Conservation (phyloP, 2,888 invertebrate genomes). For the Prosopocoilus inquinatus region DNA sequence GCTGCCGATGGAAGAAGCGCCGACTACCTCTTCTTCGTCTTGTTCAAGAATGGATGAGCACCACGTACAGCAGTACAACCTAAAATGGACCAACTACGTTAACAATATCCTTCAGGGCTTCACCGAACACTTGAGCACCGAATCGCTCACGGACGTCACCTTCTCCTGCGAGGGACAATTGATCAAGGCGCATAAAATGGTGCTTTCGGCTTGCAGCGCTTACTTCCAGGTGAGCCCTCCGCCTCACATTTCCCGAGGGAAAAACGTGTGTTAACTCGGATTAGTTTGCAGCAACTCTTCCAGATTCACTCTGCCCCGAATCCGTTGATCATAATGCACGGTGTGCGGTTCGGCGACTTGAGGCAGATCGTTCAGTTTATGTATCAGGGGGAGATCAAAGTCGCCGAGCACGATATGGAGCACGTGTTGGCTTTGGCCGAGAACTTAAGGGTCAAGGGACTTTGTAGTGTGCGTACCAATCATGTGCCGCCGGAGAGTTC, state of each 20-base stretch:
- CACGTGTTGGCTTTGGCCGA: conserved; percentile 50
- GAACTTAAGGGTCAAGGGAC: conserved; percentile 52
- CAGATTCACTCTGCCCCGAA: conserved; percentile 46
- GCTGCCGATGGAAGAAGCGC: too few species aligned
- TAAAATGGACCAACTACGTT: conserved; percentile 55
- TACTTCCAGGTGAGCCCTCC: conserved; percentile 48
- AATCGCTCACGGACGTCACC: conserved; percentile 52
- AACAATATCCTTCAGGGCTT: conserved; percentile 52
- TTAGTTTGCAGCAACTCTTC: conserved; percentile 46
- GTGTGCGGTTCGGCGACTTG: conserved; percentile 48
- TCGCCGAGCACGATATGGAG: conserved; percentile 49
- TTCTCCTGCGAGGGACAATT: conserved; percentile 52
- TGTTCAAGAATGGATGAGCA: background rate
- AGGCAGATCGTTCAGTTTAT: conserved; percentile 52
- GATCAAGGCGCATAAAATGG: conserved; percentile 53
- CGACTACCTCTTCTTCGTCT: too few species aligned
- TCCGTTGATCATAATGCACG: conserved; percentile 51
- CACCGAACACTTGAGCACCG: conserved; percentile 48
- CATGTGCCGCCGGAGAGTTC: too few species aligned
- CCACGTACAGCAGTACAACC: conserved; percentile 45
- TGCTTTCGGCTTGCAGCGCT: conserved; percentile 53
- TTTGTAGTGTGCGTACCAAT: conserved; percentile 37
- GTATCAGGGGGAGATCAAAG: conserved; percentile 55
- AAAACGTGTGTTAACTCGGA: too few species aligned
- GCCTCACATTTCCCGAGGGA: background rate